Evolutionary conservation across 1,140 invertebrate species (phyloP).

Genomic region (Tetranychus cinnabarinus): DNA sequence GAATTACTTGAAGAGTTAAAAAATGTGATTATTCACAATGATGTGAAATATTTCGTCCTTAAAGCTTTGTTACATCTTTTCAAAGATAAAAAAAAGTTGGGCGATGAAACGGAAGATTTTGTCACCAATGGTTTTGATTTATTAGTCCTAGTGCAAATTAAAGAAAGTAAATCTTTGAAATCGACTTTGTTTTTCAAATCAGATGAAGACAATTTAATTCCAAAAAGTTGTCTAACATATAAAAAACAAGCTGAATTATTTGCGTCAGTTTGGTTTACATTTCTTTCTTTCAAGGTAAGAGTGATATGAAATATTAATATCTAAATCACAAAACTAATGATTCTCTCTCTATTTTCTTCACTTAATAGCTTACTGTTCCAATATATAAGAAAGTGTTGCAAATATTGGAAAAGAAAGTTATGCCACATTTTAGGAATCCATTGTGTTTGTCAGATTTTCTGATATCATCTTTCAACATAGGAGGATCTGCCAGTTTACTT

Average conservation of each 20-base stretch:
- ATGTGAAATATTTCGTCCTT: background rate
- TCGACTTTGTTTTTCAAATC: background rate
- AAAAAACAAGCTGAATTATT: constrained; percentile 16
- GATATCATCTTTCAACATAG: constrained; percentile 60
- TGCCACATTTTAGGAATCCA: constrained; percentile 54
- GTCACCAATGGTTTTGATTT: background rate
- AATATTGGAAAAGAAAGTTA: constrained; percentile 52
- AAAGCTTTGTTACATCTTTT: background rate
- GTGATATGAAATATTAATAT: background rate
- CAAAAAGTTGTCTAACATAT: constrained; percentile 8
- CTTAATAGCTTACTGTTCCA: background rate
- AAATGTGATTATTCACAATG: background rate
- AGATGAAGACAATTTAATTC: background rate
- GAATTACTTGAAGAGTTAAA: too few relatives aligned
- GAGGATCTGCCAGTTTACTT: constrained; percentile 60
- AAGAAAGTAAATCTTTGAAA: background rate
- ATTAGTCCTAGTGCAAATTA: background rate
- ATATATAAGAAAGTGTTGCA: constrained; percentile 51
- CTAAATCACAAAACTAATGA: background rate
- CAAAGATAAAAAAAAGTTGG: background rate
- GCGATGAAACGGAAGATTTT: background rate
- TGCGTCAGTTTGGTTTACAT: constrained; percentile 32
- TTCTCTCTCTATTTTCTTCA: background rate
- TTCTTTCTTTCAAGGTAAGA: constrained; percentile 33
- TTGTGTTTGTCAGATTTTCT: constrained; percentile 71